Evolutionary conservation across 1,140 invertebrate species (phyloP).

Genomic region (Monomorium pharaonis): DNA sequence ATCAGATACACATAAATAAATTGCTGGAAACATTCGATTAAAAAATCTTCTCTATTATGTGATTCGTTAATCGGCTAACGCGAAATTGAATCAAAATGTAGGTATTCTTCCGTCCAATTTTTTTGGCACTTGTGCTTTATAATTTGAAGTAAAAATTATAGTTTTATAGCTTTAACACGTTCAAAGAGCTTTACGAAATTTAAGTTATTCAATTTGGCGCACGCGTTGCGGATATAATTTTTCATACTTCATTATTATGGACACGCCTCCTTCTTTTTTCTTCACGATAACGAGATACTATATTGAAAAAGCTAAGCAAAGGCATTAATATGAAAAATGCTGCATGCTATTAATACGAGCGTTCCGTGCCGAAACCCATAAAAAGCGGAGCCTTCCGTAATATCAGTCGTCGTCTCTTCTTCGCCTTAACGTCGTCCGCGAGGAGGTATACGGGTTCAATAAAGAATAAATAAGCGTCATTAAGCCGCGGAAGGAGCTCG

Average conservation of each 20-base stretch:
- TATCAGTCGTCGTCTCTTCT: background rate
- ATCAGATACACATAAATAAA: conserved; percentile 41
- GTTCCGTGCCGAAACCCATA: background rate
- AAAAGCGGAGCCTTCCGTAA: conserved; percentile 11
- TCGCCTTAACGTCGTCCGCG: background rate
- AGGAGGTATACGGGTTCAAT: background rate
- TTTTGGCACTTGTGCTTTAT: background rate
- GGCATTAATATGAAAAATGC: conserved; percentile 24
- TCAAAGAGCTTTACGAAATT: background rate
- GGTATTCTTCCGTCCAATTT: background rate
- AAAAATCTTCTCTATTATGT: conserved; percentile 23
- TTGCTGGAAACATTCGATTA: conserved; percentile 38
- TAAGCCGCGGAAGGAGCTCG: background rate
- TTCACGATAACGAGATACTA: background rate
- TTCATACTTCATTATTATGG: background rate
- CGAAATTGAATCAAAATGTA: background rate
- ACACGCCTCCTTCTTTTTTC: background rate
- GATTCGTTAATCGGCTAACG: background rate
- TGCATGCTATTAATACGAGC: conserved; percentile 4
- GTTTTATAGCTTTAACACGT: background rate
- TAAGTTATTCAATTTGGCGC: background rate
- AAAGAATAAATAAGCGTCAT: conserved; percentile 37
- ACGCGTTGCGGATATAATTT: background rate
- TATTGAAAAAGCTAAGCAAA: background rate
- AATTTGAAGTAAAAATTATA: conserved; percentile 22